These are phyloP conservation scores for Xylota sylvarum DNA, from an alignment of 2,888 invertebrate species.

Conservation along the genomic window DNA sequence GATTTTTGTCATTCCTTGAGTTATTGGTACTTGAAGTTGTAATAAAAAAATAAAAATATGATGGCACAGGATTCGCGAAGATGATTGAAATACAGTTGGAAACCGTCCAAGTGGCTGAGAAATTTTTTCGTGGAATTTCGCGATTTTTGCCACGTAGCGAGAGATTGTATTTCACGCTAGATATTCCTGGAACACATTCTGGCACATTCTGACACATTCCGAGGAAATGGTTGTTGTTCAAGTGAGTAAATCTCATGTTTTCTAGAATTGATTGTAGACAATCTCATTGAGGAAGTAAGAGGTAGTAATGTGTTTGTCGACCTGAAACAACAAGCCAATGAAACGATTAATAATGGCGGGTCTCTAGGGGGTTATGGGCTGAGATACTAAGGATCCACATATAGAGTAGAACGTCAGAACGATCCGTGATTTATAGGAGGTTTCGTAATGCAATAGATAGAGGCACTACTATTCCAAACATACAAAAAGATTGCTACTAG, in stretches of 20 bases:
- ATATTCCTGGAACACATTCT: not conserved
- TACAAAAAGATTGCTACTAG: too few species aligned
- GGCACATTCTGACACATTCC: not conserved
- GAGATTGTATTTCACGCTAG: not conserved
- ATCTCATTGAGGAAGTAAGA: too few species aligned
- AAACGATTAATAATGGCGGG: too few species aligned
- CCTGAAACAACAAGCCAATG: too few species aligned
- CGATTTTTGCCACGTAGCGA: too few species aligned
- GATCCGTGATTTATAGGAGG: too few species aligned
- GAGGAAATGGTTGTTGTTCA: not conserved
- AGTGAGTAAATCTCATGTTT: not conserved
- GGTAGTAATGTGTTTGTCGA: too few species aligned
- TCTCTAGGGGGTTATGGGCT: too few species aligned
- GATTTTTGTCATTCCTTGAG: constrained; percentile 21
- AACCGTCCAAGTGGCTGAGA: not conserved
- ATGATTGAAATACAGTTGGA: constrained; percentile 19
- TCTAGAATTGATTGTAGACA: not conserved
- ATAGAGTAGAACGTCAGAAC: too few species aligned
- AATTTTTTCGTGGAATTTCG: constrained; percentile 6
- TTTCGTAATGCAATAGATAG: too few species aligned
- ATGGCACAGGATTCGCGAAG: not conserved
- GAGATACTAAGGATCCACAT: too few species aligned
- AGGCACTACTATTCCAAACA: too few species aligned
- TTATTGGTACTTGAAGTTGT: constrained; percentile 21
- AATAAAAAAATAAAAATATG: not conserved